Evolutionary conservation across 2,888 invertebrate genomes (phyloP), one percentile per base, ranked within the genome.

Genomic region (Pollenia griseotomentosa): DNA sequence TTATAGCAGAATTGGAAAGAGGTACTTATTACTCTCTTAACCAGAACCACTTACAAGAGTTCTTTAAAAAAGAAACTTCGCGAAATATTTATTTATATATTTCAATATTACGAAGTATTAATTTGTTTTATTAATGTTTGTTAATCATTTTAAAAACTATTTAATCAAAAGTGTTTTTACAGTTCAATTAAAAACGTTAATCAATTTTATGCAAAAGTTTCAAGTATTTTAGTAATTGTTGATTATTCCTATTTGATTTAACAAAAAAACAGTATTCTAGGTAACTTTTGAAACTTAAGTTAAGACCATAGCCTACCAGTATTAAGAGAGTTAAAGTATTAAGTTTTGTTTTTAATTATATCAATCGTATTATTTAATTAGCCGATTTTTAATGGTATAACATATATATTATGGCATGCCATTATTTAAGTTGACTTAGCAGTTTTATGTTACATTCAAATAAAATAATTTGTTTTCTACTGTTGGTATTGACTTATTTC

Each of bases 1-100:
- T 87, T 82, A 85, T 85, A 81, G 93, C 93, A 93, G 93, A 93
- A 92, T 91, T 93, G 93, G 93, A 93, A 92, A 91, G 93, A 93
- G 93, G 93, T 93, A 93, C 87, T 84, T 87, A 84, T 84, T 84
- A 87, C 87, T 70, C 81, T 87, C 87, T 87, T 87, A 81, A 74
- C 65, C 86, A 83, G 59, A 46, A 74, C n/a, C 42, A 16, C 40
- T 59, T 68, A 75, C 68, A 42, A 19, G 63, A 80, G 59, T 61
- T 75, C n/a, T 63, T 70, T 77, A 11, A 61, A 57, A 71, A 68
- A 53, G 10, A 46, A 19, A 33, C 0, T 16, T 16, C n/a, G 16
- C 12, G 2, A 33, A 74, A 48, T 73, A 74, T 40, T 66, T 73
- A 66, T 78, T 73, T 73, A 74, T 40, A 61, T 73, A 61, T 78